Evolutionary conservation across 1,140 invertebrate species (phyloP).

Genomic region (Philopotamus ludificatus): DNA sequence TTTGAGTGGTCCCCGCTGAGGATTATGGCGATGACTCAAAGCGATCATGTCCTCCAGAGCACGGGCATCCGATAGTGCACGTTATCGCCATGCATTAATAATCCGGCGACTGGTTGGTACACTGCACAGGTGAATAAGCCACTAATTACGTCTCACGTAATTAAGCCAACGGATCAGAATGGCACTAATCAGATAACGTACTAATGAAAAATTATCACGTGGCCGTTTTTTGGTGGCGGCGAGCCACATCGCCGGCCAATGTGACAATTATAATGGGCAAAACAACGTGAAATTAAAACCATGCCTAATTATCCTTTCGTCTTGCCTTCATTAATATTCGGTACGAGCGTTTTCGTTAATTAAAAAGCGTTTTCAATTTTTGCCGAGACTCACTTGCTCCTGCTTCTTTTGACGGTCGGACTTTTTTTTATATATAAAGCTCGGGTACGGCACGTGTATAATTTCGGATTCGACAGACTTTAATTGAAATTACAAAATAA

Average conservation of each 20-base stretch:
- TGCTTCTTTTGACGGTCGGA: background rate
- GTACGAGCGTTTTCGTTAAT: constrained; percentile 19
- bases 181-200: constrained; percentile 17
- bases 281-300: constrained; percentile 28
- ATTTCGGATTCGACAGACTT: background rate
- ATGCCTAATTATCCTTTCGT: constrained; percentile 22
- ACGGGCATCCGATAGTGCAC: too few relatives aligned
- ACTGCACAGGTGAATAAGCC: background rate
- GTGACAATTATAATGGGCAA: constrained; percentile 28
- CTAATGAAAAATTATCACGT: constrained; percentile 10
- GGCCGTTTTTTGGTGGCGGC: background rate
- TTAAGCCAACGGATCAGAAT: constrained; percentile 21
- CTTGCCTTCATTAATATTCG: constrained; percentile 20
- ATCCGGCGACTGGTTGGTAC: background rate
- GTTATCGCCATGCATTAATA: too few relatives aligned
- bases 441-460: background rate
- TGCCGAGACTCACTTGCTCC: too few relatives aligned
- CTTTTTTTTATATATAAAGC: too few relatives aligned
- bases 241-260: background rate
- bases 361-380: constrained; percentile 16
- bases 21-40: too few relatives aligned
- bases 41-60: too few relatives aligned
- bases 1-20: too few relatives aligned
- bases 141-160: constrained; percentile 25
- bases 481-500: background rate